phyloP scores from a whole-genome alignment of 2,888 invertebrate species.

The Lacanobia oleracea region DNA sequence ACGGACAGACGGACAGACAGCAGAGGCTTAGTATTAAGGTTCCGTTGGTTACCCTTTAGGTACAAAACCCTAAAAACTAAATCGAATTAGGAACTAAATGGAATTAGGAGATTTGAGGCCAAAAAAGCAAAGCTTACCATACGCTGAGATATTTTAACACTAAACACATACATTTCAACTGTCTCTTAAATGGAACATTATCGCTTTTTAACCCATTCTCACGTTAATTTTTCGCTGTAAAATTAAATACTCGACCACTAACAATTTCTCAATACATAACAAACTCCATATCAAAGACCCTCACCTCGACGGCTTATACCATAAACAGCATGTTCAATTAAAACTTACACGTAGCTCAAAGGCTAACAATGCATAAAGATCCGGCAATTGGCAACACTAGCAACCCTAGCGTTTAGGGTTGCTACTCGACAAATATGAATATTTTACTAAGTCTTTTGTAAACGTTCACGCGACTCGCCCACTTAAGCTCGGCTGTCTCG shows the following conservation, averaged over 20 bases:
- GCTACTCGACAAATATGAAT: slow-evolving; percentile 73
- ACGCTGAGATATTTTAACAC: too few relatives aligned
- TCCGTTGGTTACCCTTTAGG: too few relatives aligned
- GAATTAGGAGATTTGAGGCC: too few relatives aligned
- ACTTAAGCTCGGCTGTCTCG: slow-evolving; percentile 67
- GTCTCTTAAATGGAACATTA: too few relatives aligned
- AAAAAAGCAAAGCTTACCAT: too few relatives aligned
- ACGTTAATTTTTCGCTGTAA: too few relatives aligned
- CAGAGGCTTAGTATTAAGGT: too few relatives aligned
- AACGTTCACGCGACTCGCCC: slow-evolving; percentile 72
- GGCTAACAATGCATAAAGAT: slow-evolving; percentile 47
- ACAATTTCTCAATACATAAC: slow-evolving; percentile 12
- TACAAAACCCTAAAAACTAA: too few relatives aligned
- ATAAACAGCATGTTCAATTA: slow-evolving; percentile 52
- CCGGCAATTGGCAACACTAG: slow-evolving; percentile 52
- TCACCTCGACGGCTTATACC: slow-evolving; percentile 17
- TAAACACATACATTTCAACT: too few relatives aligned
- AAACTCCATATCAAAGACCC: slow-evolving; percentile 17
- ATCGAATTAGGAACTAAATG: too few relatives aligned
- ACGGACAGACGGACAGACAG: too few relatives aligned
- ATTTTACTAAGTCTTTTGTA: slow-evolving; percentile 77
- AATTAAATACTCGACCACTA: not conserved
- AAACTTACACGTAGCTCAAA: slow-evolving; percentile 40
- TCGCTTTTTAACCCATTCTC: not conserved
- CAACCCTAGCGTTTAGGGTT: slow-evolving; percentile 61